Evolutionary conservation across 2,888 invertebrate species (phyloP).

Genomic region (Bombylius major): DNA sequence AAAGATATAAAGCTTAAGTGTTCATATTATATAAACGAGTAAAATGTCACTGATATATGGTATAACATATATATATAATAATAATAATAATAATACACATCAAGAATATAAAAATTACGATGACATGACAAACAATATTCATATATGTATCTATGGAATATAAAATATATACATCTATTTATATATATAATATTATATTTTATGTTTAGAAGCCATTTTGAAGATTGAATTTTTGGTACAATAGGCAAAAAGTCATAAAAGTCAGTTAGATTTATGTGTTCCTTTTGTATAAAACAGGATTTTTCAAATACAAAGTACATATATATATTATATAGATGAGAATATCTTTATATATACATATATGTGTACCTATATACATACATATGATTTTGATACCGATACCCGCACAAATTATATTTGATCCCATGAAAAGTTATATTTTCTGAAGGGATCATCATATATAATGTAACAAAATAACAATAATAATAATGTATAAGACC

Average conservation of each 20-base stretch:
- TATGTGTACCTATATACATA: neutral
- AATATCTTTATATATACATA: neutral
- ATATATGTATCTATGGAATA: neutral
- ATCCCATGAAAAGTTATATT: too few relatives aligned
- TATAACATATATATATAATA: neutral
- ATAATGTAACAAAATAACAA: too few relatives aligned
- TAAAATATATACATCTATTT: neutral
- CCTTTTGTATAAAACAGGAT: constrained; percentile 6
- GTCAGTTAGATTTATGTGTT: constrained; percentile 6
- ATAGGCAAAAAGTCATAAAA: constrained; percentile 4
- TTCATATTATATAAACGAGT: neutral
- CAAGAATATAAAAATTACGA: neutral
- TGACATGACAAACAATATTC: neutral
- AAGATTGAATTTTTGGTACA: constrained; percentile 1
- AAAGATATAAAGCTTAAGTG: neutral
- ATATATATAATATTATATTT: neutral
- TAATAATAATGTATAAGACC: too few relatives aligned
- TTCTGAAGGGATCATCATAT: too few relatives aligned
- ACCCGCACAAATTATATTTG: too few relatives aligned
- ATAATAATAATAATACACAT: neutral
- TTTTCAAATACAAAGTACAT: constrained; percentile 1
- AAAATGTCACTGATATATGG: neutral
- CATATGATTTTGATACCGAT: neutral
- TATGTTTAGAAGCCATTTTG: constrained; percentile 2
- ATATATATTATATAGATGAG: neutral